These are phyloP conservation scores for Papilio polyxenes DNA, from an alignment of 1,140 invertebrate genomes.

Conservation along the genomic window DNA sequence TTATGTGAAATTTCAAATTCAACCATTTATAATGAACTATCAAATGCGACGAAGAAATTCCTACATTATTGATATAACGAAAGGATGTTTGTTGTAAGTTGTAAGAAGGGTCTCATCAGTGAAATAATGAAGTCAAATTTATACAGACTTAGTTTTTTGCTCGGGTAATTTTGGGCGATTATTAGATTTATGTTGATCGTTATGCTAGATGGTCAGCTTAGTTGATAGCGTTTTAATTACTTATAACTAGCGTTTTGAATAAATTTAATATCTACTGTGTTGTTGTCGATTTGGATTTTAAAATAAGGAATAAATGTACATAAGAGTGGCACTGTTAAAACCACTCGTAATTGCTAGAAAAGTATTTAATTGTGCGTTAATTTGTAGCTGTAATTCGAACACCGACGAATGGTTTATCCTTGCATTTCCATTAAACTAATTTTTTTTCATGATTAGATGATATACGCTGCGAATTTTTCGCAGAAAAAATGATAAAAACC, in stretches of 20 bases:
- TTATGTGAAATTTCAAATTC: conserved; percentile 66
- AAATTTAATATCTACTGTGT: neutral
- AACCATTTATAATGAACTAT: conserved; percentile 46
- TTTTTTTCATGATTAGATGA: neutral
- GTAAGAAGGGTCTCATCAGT: conserved; percentile 30
- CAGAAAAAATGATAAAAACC: neutral
- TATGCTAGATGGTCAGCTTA: conserved; percentile 52
- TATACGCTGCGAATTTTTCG: neutral
- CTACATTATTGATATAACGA: conserved; percentile 34
- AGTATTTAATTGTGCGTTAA: neutral
- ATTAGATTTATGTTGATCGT: conserved; percentile 68
- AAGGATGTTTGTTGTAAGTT: conserved; percentile 27
- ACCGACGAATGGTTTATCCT: neutral
- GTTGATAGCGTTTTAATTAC: conserved; percentile 69
- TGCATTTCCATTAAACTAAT: neutral
- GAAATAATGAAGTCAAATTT: conserved; percentile 34
- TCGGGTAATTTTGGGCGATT: conserved; percentile 47
- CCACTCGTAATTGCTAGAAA: too few relatives aligned
- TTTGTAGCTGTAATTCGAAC: neutral
- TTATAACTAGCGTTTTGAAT: neutral
- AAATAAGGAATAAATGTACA: neutral
- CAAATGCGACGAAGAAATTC: conserved; percentile 35
- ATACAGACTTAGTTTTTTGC: conserved; percentile 36
- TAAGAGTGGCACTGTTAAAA: too few relatives aligned
- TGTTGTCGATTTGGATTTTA: neutral